These are phyloP conservation scores for Tenthredo distinguenda DNA, from an alignment of 2,888 invertebrate species.

Conservation along the genomic window DNA sequence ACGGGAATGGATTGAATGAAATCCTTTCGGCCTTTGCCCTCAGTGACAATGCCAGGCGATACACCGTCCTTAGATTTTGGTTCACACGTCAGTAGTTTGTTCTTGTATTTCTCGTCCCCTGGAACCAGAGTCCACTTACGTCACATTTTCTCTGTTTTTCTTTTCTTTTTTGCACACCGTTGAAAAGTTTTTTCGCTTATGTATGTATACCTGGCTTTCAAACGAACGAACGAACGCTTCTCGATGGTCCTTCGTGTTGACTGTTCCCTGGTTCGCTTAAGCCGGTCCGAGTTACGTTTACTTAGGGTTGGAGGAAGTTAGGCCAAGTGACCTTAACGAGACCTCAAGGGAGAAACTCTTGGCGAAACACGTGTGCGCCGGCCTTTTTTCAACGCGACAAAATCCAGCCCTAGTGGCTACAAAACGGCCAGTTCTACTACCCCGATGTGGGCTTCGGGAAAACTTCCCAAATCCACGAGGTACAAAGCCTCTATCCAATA, in stretches of 20 bases:
- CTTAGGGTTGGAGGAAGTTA: slow-evolving; percentile 20
- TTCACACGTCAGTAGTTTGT: not conserved
- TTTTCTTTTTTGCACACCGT: not conserved
- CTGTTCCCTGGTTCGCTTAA: slow-evolving; percentile 13
- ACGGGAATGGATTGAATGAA: not conserved
- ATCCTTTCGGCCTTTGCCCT: slow-evolving; percentile 13
- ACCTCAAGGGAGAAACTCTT: slow-evolving; percentile 35
- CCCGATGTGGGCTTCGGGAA: not conserved
- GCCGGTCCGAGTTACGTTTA: slow-evolving; percentile 3
- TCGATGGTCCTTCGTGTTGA: not conserved
- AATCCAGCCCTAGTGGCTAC: not conserved
- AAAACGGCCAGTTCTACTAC: slow-evolving; percentile 11
- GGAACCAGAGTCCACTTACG: not conserved
- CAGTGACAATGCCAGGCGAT: slow-evolving; percentile 2
- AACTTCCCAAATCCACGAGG: not conserved
- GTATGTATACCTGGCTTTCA: not conserved
- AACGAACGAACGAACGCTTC: not conserved
- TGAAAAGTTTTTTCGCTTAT: not conserved
- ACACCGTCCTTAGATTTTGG: not conserved
- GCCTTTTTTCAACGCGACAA: slow-evolving; percentile 23
- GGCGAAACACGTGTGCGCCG: not conserved
- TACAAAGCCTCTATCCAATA: slow-evolving; percentile 26
- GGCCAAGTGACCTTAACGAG: slow-evolving; percentile 33
- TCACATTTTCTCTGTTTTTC: not conserved
- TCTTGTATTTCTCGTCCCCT: not conserved